A percentile compares a stretch with the other conserved stretches of the same genome.
Conservation (phyloP, 2,888 invertebrate species). For the Andrena dorsata region DNA sequence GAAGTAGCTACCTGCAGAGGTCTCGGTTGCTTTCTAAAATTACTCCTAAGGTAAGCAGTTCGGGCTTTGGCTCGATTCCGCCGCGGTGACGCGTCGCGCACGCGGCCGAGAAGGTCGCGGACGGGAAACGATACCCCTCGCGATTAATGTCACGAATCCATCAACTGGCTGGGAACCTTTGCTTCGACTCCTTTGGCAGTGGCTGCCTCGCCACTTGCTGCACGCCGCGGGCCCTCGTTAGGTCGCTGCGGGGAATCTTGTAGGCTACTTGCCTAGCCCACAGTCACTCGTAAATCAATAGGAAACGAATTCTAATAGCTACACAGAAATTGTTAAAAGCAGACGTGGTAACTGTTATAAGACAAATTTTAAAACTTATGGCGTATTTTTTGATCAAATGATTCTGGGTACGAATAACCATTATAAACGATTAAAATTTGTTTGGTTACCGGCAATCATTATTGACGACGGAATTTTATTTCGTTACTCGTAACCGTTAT, state of each 20-base stretch:
- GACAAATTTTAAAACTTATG: too few species aligned
- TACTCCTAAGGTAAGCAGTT: slow-evolving; percentile 89
- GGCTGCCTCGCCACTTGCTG: neutral
- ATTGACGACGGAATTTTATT: too few species aligned
- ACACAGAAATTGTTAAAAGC: too few species aligned
- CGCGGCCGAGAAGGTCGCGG: slow-evolving; percentile 8
- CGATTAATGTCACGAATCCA: neutral
- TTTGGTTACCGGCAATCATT: too few species aligned
- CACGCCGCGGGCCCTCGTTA: neutral
- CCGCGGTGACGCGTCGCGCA: neutral
- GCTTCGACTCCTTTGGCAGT: neutral
- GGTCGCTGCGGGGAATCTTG: neutral
- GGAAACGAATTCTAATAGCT: too few species aligned
- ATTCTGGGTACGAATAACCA: too few species aligned
- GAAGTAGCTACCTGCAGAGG: slow-evolving; percentile 95
- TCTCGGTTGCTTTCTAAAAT: slow-evolving; percentile 94
- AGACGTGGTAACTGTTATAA: too few species aligned
- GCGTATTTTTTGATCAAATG: too few species aligned
- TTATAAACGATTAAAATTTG: too few species aligned
- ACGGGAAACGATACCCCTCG: neutral
- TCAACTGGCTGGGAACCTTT: neutral
- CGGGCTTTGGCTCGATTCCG: neutral
- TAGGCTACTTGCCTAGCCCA: neutral
- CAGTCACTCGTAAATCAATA: too few species aligned
- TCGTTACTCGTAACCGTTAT: too few species aligned